Evolutionary conservation across 1,140 invertebrate species (phyloP).

Genomic region (Patella vulgata): DNA sequence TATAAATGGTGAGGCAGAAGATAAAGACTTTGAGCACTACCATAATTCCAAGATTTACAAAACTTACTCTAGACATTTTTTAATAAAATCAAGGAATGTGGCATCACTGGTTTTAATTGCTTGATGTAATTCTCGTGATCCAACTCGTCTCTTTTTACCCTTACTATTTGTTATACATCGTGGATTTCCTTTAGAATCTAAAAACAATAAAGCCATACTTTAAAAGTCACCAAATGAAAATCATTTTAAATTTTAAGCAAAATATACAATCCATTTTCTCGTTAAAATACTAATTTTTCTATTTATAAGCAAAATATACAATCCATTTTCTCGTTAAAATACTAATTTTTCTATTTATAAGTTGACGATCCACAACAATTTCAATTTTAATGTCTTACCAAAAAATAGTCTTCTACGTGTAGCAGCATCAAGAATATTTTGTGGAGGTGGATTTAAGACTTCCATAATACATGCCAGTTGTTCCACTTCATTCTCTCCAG

Average conservation of each 20-base stretch:
- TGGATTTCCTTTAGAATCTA: slow-evolving; percentile 72
- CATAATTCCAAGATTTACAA: too few relatives aligned
- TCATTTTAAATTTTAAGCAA: background rate
- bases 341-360: too few relatives aligned
- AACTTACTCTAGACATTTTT: slow-evolving; percentile 63
- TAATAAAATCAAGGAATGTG: slow-evolving; percentile 64
- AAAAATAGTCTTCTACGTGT: slow-evolving; percentile 63
- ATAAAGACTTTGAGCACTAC: too few relatives aligned
- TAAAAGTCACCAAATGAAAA: background rate
- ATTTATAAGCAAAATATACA: too few relatives aligned
- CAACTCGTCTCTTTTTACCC: slow-evolving; percentile 60
- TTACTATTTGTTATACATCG: slow-evolving; percentile 63
- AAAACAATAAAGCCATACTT: slow-evolving; percentile 19
- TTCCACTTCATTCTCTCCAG: slow-evolving; percentile 67
- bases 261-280: too few relatives aligned
- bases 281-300: too few relatives aligned
- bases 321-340: too few relatives aligned
- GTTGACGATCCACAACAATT: too few relatives aligned
- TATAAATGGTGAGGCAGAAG: too few relatives aligned
- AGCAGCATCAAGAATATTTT: slow-evolving; percentile 57
- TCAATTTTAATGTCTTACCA: too few relatives aligned
- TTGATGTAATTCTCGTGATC: slow-evolving; percentile 58
- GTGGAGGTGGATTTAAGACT: slow-evolving; percentile 59
- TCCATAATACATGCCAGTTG: slow-evolving; percentile 68
- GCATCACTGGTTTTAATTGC: slow-evolving; percentile 63